Conservation (phyloP, 2,888 invertebrate genomes). For the Tenthredo scrophulariae region DNA sequence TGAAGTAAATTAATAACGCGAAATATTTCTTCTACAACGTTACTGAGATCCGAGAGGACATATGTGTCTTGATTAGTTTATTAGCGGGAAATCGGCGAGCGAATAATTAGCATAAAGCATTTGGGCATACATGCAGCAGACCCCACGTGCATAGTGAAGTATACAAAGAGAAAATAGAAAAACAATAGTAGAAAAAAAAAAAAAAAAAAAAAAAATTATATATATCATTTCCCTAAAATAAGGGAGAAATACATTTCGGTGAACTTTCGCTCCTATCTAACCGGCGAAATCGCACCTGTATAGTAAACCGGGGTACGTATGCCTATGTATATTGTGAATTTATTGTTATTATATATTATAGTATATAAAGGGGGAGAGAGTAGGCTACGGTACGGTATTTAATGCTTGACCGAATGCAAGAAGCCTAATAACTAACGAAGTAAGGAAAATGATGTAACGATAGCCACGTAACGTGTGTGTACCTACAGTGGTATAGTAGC, state of each 20-base stretch:
- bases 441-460: constrained; percentile 37
- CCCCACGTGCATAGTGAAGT: constrained; percentile 73
- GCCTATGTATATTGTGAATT: neutral
- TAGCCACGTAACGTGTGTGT: constrained; percentile 11
- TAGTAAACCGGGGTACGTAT: neutral
- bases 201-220: neutral
- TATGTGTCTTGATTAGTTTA: neutral
- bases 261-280: neutral
- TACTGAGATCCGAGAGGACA: neutral
- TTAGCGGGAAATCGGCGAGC: neutral
- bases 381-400: neutral
- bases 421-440: constrained; percentile 15
- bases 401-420: constrained; percentile 9
- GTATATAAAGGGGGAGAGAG: neutral
- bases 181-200: neutral
- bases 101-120: constrained; percentile 75
- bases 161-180: neutral
- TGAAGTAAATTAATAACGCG: too few relatives aligned
- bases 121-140: constrained; percentile 74
- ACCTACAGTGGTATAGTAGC: neutral
- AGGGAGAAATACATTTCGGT: neutral
- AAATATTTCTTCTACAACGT: neutral
- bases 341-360: neutral
- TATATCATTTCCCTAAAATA: neutral
- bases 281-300: neutral